phyloP scores from a whole-genome alignment of 2,113 vertebrate genomes.

The Morone saxatilis region DNA sequence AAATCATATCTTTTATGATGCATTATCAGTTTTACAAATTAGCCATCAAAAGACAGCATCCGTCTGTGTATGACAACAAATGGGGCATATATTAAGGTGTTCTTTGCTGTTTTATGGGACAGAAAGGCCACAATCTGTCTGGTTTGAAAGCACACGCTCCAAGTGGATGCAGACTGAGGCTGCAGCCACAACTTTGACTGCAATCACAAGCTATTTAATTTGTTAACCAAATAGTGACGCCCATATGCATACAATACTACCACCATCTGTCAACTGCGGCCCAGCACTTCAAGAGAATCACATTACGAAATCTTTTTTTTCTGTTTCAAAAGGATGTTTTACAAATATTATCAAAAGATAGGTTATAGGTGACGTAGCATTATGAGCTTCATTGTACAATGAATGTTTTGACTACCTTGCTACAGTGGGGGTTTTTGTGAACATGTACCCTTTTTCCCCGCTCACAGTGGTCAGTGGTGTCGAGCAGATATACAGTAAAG shows the following conservation, averaged over 20 bases:
- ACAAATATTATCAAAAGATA: conserved; percentile 75
- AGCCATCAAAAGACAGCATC: conserved; percentile 1
- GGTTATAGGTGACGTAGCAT: conserved; percentile 6
- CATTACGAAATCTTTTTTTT: conserved; percentile 31
- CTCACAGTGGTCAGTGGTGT: conserved; percentile 74
- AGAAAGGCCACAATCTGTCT: conserved; percentile 22
- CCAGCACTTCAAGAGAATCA: conserved; percentile 40
- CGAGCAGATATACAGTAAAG: conserved; percentile 29
- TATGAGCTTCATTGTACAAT: conserved; percentile 27
- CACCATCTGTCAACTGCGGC: conserved; percentile 19
- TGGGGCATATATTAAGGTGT: background rate
- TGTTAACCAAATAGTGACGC: conserved; percentile 70
- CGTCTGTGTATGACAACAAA: background rate
- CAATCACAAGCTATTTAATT: conserved; percentile 62
- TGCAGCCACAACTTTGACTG: conserved; percentile 27
- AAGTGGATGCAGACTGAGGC: conserved; percentile 27
- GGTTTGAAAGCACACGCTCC: conserved; percentile 21
- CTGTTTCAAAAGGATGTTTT: conserved; percentile 49
- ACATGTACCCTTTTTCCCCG: conserved; percentile 12
- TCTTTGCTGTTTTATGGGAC: background rate
- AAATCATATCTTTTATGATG: no score
- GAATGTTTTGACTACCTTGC: conserved; percentile 33
- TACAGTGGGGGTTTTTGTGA: conserved; percentile 27
- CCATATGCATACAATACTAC: conserved; percentile 20
- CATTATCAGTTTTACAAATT: conserved; percentile 8